Conservation (phyloP, 2,113 vertebrate species). For the Rhinolophus ferrumequinum region DNA sequence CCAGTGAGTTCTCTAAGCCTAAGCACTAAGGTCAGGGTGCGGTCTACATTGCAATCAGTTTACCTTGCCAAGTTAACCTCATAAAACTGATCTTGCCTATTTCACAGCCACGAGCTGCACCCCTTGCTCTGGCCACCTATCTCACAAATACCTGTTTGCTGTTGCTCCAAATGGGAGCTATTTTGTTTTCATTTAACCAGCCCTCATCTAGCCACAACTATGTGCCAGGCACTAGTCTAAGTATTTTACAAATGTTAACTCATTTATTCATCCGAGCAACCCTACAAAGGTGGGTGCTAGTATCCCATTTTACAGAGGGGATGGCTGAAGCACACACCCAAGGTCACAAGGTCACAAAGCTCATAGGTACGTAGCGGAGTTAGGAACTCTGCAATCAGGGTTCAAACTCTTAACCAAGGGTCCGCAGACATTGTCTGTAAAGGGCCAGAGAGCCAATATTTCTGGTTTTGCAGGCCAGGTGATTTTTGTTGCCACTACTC, state of each 20-base stretch:
- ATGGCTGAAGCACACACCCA: not conserved
- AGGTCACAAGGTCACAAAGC: not conserved
- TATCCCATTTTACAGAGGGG: not conserved
- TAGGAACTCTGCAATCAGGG: not conserved
- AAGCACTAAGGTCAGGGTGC: not conserved
- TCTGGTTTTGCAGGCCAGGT: not conserved
- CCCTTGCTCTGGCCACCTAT: not conserved
- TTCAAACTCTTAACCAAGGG: not conserved
- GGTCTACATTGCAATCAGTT: not conserved
- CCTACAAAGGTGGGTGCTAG: not conserved
- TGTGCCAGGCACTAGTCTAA: not conserved
- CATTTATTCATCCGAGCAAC: not conserved
- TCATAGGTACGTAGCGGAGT: not conserved
- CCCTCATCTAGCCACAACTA: not conserved
- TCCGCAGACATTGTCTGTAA: not conserved
- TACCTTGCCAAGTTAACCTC: not conserved
- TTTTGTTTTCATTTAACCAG: not conserved
- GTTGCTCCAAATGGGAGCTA: not conserved
- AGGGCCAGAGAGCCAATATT: not conserved
- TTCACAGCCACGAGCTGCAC: not conserved
- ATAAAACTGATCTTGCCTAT: not conserved
- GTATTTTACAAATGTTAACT: not conserved
- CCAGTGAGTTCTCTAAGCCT: not conserved
- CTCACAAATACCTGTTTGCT: not conserved
- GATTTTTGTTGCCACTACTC: conserved; percentile 7